phyloP scores from a whole-genome alignment of 2,113 vertebrate genomes.

The Parus major region DNA sequence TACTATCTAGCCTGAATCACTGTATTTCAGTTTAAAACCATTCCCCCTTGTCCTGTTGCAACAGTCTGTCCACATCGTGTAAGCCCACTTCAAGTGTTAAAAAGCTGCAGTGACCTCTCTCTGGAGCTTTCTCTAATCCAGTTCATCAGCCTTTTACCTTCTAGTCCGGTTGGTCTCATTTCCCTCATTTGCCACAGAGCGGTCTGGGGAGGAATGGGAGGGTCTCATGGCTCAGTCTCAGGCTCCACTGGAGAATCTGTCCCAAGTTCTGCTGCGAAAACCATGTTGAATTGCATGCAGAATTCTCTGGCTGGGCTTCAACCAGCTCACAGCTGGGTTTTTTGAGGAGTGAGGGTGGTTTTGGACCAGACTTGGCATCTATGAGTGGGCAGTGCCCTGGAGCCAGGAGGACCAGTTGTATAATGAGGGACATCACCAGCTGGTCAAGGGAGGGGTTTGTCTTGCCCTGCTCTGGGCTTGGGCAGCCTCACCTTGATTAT shows the following conservation, averaged over 20 bases:
- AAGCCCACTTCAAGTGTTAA: background rate
- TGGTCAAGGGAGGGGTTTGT: background rate
- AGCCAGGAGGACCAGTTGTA: background rate
- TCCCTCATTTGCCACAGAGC: background rate
- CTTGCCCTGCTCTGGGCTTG: background rate
- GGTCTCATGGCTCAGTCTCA: background rate
- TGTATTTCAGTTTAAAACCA: background rate
- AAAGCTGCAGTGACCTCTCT: background rate
- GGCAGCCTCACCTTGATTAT: background rate
- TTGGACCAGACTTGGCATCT: background rate
- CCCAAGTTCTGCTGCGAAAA: background rate
- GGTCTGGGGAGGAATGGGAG: background rate
- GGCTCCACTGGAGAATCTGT: no score
- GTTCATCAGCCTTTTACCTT: background rate
- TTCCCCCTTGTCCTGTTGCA: background rate
- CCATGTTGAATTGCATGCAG: accelerated
- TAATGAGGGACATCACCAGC: background rate
- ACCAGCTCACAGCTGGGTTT: background rate
- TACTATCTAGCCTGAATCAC: background rate
- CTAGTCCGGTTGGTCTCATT: accelerated
- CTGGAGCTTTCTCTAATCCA: background rate
- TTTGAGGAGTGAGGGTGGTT: background rate
- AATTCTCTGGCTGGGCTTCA: background rate
- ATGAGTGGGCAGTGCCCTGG: background rate
- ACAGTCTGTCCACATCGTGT: background rate